Percentiles rank a stretch among this genome's conserved stretches.
phyloP scores from a whole-genome alignment of 2,797 vertebrate genomes.

The Bryconaethiops microstoma region DNA sequence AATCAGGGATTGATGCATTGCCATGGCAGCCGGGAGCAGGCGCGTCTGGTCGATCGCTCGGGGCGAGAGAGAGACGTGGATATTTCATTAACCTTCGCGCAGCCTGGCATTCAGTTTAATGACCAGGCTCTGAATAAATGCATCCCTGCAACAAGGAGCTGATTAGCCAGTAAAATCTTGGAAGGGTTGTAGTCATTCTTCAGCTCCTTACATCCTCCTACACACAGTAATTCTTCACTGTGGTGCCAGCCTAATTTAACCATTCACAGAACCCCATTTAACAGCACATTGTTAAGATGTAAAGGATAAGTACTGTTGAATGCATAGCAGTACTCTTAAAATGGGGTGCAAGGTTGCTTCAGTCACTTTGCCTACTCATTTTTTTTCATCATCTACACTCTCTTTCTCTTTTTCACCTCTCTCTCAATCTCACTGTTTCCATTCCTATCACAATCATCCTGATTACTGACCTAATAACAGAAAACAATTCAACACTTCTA shows the following conservation, averaged over 20 bases:
- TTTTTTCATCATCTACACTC: too few species aligned
- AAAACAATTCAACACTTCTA: too few species aligned
- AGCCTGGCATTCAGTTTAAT: conserved; percentile 73
- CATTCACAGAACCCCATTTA: not conserved
- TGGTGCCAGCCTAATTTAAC: not conserved
- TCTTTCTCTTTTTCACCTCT: too few species aligned
- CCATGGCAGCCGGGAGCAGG: conserved; percentile 67
- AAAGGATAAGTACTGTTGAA: not conserved
- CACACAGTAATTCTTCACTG: not conserved
- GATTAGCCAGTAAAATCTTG: conserved; percentile 64
- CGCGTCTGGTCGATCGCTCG: conserved; percentile 42
- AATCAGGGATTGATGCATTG: conserved; percentile 69
- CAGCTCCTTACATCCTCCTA: not conserved
- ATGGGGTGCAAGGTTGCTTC: too few species aligned
- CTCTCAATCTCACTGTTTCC: too few species aligned
- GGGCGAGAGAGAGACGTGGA: conserved; percentile 55
- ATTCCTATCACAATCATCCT: too few species aligned
- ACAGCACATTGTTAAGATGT: not conserved
- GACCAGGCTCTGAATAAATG: conserved; percentile 68
- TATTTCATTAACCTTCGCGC: conserved; percentile 79
- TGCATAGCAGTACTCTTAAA: not conserved
- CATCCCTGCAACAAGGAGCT: conserved; percentile 62
- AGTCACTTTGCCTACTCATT: too few species aligned
- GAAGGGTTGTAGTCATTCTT: not conserved
- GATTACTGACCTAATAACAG: too few species aligned